These are phyloP conservation scores for Archilochus colubris DNA, from an alignment of 2,113 vertebrate genomes.

Conservation along the genomic window DNA sequence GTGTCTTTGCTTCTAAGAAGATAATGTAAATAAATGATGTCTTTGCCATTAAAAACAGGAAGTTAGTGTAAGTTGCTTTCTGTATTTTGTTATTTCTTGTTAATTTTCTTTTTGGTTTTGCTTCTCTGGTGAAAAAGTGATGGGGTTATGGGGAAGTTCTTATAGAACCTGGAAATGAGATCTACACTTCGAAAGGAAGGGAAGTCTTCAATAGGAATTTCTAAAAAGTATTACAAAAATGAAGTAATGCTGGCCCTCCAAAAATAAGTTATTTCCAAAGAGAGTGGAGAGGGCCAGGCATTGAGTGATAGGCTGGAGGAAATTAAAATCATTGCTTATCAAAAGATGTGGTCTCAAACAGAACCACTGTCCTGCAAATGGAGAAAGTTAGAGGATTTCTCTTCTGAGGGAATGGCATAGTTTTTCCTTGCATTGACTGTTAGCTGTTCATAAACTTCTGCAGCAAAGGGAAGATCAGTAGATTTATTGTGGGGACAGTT, in stretches of 20 bases:
- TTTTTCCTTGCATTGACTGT: neutral
- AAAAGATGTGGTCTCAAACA: neutral
- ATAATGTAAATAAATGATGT: neutral
- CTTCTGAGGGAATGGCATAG: neutral
- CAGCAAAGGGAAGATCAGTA: neutral
- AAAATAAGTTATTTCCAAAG: neutral
- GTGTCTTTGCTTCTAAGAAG: neutral
- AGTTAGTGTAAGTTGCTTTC: neutral
- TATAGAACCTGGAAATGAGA: neutral
- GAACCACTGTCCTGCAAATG: neutral
- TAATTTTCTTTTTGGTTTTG: neutral
- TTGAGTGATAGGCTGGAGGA: neutral
- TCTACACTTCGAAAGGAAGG: neutral
- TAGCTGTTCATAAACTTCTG: neutral
- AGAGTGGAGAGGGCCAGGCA: rapidly evolving
- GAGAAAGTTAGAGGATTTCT: neutral
- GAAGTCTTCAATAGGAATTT: neutral
- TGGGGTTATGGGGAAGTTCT: neutral
- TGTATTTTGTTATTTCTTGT: neutral
- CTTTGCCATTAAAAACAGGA: neutral
- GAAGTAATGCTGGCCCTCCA: neutral
- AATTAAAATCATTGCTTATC: neutral
- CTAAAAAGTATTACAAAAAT: neutral
- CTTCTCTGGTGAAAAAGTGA: neutral
- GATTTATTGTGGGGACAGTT: rapidly evolving